Percentiles rank a stretch among this genome's conserved stretches.
phyloP scores from a whole-genome alignment of 2,113 vertebrate genomes.

The Laticauda laticaudata region DNA sequence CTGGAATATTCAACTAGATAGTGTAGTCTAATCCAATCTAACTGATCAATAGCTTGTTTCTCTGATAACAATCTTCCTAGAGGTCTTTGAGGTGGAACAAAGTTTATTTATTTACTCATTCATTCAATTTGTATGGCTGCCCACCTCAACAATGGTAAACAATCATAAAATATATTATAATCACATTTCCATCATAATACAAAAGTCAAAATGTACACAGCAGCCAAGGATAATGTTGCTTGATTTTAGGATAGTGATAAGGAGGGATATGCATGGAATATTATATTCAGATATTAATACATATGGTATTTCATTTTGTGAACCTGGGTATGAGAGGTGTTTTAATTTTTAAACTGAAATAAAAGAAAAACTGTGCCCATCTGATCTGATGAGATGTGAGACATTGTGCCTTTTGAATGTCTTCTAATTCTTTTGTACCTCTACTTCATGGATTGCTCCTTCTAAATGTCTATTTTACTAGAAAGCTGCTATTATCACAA shows the following conservation, averaged over 20 bases:
- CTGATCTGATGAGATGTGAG: background rate
- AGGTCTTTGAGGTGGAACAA: background rate
- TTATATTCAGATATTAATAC: background rate
- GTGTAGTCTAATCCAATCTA: background rate
- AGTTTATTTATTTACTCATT: background rate
- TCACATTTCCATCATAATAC: background rate
- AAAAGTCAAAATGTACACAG: background rate
- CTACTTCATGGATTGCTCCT: background rate
- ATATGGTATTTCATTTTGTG: background rate
- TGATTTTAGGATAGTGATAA: background rate
- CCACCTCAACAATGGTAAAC: background rate
- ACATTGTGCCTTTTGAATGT: background rate
- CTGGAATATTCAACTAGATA: background rate
- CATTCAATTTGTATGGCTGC: background rate
- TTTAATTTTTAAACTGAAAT: background rate
- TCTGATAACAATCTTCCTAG: background rate
- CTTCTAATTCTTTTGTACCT: background rate
- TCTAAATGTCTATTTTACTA: background rate
- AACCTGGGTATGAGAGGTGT: background rate
- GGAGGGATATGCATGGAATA: background rate
- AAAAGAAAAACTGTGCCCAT: background rate
- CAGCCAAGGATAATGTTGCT: background rate
- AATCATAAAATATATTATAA: background rate
- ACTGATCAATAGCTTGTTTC: background rate
- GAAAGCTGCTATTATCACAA: background rate